Evolutionary conservation across 1,140 invertebrate species (phyloP), one percentile per base, ranked within the genome.

Genomic region (Drosophila biarmipes): DNA sequence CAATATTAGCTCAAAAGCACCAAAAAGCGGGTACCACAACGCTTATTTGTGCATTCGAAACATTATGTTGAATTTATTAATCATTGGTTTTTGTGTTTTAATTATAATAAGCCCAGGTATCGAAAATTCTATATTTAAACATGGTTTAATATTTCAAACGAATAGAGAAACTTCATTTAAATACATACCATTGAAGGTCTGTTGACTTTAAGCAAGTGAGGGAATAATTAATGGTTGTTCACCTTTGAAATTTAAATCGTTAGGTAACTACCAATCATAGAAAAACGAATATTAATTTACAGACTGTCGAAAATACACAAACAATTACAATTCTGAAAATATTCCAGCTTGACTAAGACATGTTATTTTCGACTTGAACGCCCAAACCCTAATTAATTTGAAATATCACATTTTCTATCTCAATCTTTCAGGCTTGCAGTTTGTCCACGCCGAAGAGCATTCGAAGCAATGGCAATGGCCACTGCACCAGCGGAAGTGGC

Each of bases 391-490:
- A 38, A 38, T 38, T 38, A n/a, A 38, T 38, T n/a, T 8, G 29
- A 31, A 8, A 8, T 31, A 31, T 31, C 8, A 31, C 1, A 31
- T 1, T 35, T 35, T 10, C 4, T 4, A 35, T 11, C 14, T 35
- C 3, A 14, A 12, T 4, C 37, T 53, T 51, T 0, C 57, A 95
- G 93, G 93, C 94, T 73, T 92, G 93, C 84, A 90, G 90, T 58
- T 79, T 92, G 71, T 90, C 87, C 17, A 91, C 87, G 2, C 90
- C 90, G 3, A 91, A 91, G 53, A 91, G 90, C 66, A 90, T 85
- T 56, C 90, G 78, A 10, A 77, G 93, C 37, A 92, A 93, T 58
- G 93, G 93, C n/a, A 57, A 46, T 2, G 55, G 27, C 6, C 54
- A 62, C 11, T 62, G 58, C 34, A 67, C 48, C n/a, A 67, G 45